A percentile compares a stretch with the other conserved stretches of the same genome.
These are phyloP conservation scores for Agonopterix subpropinquella DNA, from an alignment of 2,888 invertebrate species.

Conservation along the genomic window DNA sequence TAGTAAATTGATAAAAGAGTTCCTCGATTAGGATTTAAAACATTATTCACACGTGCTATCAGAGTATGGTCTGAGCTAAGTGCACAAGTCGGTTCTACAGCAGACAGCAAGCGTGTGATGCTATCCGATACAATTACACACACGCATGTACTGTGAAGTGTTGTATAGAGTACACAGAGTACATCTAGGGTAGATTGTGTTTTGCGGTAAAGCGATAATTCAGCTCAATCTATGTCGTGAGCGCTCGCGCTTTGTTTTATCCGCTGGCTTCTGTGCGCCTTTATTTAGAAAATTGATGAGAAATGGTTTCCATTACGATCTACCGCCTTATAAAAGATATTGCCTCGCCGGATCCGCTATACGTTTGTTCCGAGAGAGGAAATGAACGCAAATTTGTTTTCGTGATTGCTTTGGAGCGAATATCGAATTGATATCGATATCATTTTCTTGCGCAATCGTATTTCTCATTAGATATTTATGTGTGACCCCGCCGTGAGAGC, in stretches of 20 bases:
- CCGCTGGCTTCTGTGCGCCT: conserved; percentile 73
- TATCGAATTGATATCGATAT: conserved; percentile 69
- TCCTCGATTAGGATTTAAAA: conserved; percentile 54
- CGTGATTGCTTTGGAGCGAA: conserved; percentile 66
- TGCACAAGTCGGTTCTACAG: conserved; percentile 42
- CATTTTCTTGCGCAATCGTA: conserved; percentile 62
- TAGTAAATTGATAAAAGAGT: conserved; percentile 59
- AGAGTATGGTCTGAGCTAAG: conserved; percentile 32
- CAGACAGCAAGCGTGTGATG: conserved; percentile 13
- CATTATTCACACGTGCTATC: conserved; percentile 69
- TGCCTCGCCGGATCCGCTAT: conserved; percentile 48
- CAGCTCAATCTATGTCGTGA: conserved; percentile 75
- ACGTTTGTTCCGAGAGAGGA: conserved; percentile 60
- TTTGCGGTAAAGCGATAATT: conserved; percentile 76
- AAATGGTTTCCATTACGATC: conserved; percentile 73
- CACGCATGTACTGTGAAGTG: conserved; percentile 3
- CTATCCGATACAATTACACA: conserved; percentile 11
- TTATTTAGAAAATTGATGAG: conserved; percentile 77
- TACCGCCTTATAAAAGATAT: conserved; percentile 68
- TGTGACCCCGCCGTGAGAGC: conserved; percentile 64
- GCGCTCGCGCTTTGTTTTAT: conserved; percentile 71
- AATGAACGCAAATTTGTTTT: conserved; percentile 74
- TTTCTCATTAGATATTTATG: conserved; percentile 60
- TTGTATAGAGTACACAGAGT: not conserved
- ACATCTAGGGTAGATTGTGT: conserved; percentile 55